These are phyloP conservation scores for Menidia beryllina DNA, from an alignment of 2,113 vertebrate genomes.

Conservation along the genomic window DNA sequence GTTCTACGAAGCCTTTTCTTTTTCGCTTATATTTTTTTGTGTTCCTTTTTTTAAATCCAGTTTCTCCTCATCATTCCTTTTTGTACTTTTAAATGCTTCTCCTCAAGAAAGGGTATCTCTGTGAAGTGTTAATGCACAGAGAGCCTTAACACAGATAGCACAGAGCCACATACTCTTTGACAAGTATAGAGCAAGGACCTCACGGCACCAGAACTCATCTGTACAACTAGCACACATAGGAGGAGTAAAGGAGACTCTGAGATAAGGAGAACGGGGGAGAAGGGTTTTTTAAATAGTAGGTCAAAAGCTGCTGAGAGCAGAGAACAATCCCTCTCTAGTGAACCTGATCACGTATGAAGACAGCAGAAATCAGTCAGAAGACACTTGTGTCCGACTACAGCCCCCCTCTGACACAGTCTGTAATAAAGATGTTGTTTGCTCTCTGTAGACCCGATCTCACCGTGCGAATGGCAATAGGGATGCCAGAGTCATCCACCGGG, in stretches of 20 bases:
- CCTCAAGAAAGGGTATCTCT: conserved; percentile 18
- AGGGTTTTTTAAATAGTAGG: conserved; percentile 27
- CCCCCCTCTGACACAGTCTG: background rate
- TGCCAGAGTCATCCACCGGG: conserved; percentile 94
- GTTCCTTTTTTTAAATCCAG: conserved; percentile 2
- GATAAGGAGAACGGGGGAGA: conserved; percentile 11
- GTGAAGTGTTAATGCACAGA: conserved; percentile 13
- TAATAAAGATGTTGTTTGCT: background rate
- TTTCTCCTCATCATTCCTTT: conserved; percentile 14
- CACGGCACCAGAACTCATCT: conserved; percentile 22
- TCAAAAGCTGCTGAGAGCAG: conserved; percentile 67
- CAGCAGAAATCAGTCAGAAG: conserved; percentile 32
- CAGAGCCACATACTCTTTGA: conserved; percentile 16
- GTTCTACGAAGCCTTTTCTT: conserved; percentile 32
- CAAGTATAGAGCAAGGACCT: conserved; percentile 25
- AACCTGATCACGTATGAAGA: conserved; percentile 55
- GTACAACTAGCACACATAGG: conserved; percentile 24
- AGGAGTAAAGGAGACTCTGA: conserved; percentile 13
- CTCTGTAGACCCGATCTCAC: conserved; percentile 76
- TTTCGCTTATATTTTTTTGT: conserved; percentile 4
- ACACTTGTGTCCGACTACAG: background rate
- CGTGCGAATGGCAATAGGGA: conserved; percentile 96
- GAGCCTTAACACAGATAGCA: conserved; percentile 29
- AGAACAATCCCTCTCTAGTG: conserved; percentile 52
- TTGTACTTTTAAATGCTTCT: conserved; percentile 21